These are phyloP conservation scores for Papilio dardanus DNA, from an alignment of 1,140 invertebrate species.

Conservation along the genomic window DNA sequence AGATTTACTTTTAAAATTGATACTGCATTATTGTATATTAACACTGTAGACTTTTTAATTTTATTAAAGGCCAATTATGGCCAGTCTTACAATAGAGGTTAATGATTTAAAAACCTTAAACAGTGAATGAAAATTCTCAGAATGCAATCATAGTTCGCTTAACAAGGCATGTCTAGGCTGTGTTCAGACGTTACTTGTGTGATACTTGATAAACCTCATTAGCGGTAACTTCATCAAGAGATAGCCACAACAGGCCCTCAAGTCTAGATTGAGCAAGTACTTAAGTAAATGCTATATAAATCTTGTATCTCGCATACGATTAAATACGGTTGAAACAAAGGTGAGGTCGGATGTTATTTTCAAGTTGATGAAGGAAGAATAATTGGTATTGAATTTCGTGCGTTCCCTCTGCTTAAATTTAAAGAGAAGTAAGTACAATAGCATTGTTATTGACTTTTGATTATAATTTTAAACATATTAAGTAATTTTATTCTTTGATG, in stretches of 20 bases:
- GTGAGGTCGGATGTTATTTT: conserved; percentile 4
- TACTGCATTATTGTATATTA: too few relatives aligned
- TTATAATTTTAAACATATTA: too few relatives aligned
- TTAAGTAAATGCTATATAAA: conserved; percentile 35
- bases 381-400: not conserved
- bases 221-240: conserved; percentile 68
- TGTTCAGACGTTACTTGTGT: conserved; percentile 62
- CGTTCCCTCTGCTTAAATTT: too few relatives aligned
- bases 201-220: conserved; percentile 71
- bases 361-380: conserved; percentile 1
- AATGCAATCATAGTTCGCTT: conserved; percentile 42
- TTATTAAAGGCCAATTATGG: too few relatives aligned
- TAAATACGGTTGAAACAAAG: conserved; percentile 30
- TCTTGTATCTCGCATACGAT: conserved; percentile 33
- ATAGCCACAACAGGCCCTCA: conserved; percentile 43
- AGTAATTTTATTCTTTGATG: too few relatives aligned
- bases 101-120: too few relatives aligned
- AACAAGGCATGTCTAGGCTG: conserved; percentile 56
- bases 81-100: too few relatives aligned
- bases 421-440: too few relatives aligned
- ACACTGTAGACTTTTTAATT: too few relatives aligned
- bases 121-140: conserved; percentile 34
- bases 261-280: conserved; percentile 35
- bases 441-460: too few relatives aligned
- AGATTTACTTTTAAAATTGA: too few relatives aligned